A percentile compares a stretch with the other conserved stretches of the same genome.
Evolutionary conservation across 2,888 invertebrate genomes (phyloP).

Genomic region (Sminthurinus aureus): DNA sequence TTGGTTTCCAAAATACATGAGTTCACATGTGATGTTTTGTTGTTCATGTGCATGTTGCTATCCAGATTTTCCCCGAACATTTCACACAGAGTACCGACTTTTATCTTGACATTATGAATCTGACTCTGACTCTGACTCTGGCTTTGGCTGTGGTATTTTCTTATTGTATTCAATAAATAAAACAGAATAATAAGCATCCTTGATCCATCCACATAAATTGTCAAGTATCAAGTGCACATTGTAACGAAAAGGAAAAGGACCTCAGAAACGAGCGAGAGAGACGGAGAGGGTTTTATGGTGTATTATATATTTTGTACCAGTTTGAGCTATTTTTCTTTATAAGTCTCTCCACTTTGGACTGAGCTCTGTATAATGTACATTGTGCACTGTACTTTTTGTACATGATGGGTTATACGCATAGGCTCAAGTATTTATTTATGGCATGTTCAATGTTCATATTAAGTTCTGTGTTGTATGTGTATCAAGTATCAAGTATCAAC

Average conservation of each 20-base stretch:
- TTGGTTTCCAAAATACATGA: constrained; percentile 33
- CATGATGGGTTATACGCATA: background rate
- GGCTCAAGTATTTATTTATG: constrained; percentile 29
- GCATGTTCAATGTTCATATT: constrained; percentile 31
- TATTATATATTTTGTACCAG: no score
- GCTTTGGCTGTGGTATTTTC: constrained; percentile 2
- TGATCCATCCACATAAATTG: background rate
- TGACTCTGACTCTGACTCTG: background rate
- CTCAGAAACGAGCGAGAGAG: background rate
- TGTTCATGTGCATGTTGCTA: constrained; percentile 25
- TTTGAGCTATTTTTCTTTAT: no score
- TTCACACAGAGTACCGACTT: background rate
- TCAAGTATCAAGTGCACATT: no score
- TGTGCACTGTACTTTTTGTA: background rate
- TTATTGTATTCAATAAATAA: constrained; percentile 14
- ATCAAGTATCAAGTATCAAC: no score
- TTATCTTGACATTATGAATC: constrained; percentile 25
- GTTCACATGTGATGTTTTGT: no score
- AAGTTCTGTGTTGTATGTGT: background rate
- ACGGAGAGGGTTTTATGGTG: no score
- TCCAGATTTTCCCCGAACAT: background rate
- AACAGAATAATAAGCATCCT: background rate
- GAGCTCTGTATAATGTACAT: no score
- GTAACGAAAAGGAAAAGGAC: background rate
- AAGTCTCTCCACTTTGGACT: no score